Percentiles rank a stretch among this genome's conserved stretches.
Conservation (phyloP, 2,888 invertebrate species). For the Liposcelis brunnea region DNA sequence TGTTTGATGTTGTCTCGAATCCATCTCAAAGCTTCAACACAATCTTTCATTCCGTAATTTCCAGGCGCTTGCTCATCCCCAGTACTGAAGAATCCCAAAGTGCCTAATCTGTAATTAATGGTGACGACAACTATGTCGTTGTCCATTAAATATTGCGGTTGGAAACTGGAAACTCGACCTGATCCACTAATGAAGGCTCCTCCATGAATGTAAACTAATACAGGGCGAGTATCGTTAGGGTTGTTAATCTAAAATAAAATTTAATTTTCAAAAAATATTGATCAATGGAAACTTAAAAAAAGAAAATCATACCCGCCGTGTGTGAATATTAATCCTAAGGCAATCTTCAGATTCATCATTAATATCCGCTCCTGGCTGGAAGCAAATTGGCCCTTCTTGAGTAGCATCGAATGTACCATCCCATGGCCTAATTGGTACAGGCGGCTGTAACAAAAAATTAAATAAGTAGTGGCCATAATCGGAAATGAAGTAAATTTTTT, state of each 20-base stretch:
- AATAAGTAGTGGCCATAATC: too few species aligned
- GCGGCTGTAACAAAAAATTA: constrained; percentile 25
- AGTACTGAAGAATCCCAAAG: constrained; percentile 11
- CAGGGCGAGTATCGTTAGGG: constrained; percentile 14
- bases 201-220: constrained; percentile 34
- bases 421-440: constrained; percentile 33
- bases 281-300: too few species aligned
- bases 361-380: constrained; percentile 25
- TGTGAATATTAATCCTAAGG: constrained; percentile 32
- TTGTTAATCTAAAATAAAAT: background rate
- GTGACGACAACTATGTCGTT: constrained; percentile 18
- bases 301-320: constrained; percentile 16
- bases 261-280: background rate
- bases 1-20: constrained; percentile 8
- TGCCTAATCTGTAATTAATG: constrained; percentile 15
- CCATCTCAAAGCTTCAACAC: constrained; percentile 10
- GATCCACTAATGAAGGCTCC: constrained; percentile 25
- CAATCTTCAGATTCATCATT: constrained; percentile 34
- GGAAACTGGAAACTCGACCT: constrained; percentile 8
- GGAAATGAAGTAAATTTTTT: too few species aligned
- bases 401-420: constrained; percentile 34
- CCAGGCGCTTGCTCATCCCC: constrained; percentile 11
- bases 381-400: constrained; percentile 38
- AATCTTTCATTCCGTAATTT: constrained; percentile 13
- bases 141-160: constrained; percentile 15